Base-by-base conservation (phyloP, 2,888 invertebrate species). In the Conistra vaccinii region DNA sequence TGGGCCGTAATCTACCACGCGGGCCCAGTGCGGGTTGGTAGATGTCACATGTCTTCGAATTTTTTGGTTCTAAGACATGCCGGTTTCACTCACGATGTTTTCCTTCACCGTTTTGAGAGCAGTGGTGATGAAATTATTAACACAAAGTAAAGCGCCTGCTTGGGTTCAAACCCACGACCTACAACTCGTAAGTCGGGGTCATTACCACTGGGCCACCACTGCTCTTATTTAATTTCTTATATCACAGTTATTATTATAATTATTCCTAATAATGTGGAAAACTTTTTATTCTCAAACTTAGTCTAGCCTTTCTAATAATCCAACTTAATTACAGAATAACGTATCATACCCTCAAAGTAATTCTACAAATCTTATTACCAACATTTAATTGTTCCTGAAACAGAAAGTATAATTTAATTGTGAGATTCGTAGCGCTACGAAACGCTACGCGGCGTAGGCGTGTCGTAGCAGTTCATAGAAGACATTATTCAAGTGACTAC, bases 361-460 rank as follows among this genome's bases (percentile, higher is more conserved):
- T 48, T 55, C 57, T n/a, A 48, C 14, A 42, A 81, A 79, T 62
- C 48, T 29, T 76, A 65, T 76, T 76, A 63, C 51, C 32, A 58
- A 65, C 68, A 69, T 62, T 63, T 67, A 70, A 83, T 63, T 77
- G 65, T 39, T 57, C n/a, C n/a, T 10, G 32, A 58, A 75, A 68
- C 35, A 45, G 20, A 3, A 58, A 76, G 80, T 53, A 51, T 66
- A 69, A 74, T 70, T 76, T 73, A 48, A 69, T 23, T 14, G 26
- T 32, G 20, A 48, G 20, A 57, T 73, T 76, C 65, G 76, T 75
- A 86, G 78, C 74, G 75, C 84, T 85, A 84, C 81, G 84, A 67
- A 76, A 32, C 3, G 69, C 78, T 81, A 86, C 83, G 87, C 83
- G 84, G 65, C 84, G 88, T 86, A 88, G 85, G 73, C 73, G 58